Evolutionary conservation across 1,140 invertebrate species (phyloP).

Genomic region (Thereuonema tuberculata): DNA sequence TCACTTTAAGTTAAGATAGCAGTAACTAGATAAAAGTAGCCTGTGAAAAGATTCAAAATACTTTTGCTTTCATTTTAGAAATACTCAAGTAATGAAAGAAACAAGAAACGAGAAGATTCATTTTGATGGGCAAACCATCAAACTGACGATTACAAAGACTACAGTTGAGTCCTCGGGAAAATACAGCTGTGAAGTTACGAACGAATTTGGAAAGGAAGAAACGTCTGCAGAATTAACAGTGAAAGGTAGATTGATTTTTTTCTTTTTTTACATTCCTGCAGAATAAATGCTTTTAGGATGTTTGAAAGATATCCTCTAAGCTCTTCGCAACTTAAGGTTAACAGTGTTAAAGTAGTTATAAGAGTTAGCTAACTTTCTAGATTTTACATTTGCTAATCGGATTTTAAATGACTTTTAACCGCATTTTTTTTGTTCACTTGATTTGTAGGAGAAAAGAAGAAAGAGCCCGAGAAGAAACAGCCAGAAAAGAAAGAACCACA

Average conservation of each 20-base stretch:
- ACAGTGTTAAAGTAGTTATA: too few species aligned
- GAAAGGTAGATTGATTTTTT: slow-evolving; percentile 39
- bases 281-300: too few species aligned
- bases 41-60: too few species aligned
- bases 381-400: too few species aligned
- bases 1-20: too few species aligned
- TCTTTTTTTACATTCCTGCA: too few species aligned
- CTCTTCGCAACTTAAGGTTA: too few species aligned
- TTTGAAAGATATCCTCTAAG: too few species aligned
- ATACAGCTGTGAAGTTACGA: slow-evolving; percentile 64
- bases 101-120: slow-evolving; percentile 50
- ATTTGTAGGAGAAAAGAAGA: slow-evolving; percentile 11
- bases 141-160: slow-evolving; percentile 52
- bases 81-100: slow-evolving; percentile 53
- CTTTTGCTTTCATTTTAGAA: slow-evolving; percentile 38
- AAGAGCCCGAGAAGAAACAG: slow-evolving; percentile 12
- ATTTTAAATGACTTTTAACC: too few species aligned
- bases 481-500: slow-evolving; percentile 13
- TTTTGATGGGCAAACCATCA: slow-evolving; percentile 67
- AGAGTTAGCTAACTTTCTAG: too few species aligned
- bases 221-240: slow-evolving; percentile 58
- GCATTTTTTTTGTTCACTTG: slow-evolving; percentile 8
- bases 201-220: slow-evolving; percentile 69
- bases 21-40: too few species aligned
- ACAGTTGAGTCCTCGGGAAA: slow-evolving; percentile 52